These are phyloP conservation scores for Myopa tessellatipennis DNA, from an alignment of 2,888 invertebrate species.

Conservation along the genomic window DNA sequence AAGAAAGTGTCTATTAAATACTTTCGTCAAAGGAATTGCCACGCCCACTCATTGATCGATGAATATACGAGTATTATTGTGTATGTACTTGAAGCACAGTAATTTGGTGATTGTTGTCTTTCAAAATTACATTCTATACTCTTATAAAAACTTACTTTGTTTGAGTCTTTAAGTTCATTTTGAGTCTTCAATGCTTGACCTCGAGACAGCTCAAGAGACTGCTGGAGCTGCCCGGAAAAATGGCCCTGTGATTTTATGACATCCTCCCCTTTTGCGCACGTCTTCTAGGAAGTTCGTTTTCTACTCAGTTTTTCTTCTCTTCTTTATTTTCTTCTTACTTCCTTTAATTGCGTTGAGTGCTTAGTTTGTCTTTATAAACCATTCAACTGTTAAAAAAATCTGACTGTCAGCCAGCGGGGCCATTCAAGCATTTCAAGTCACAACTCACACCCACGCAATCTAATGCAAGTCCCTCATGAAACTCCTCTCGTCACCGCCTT, in stretches of 20 bases:
- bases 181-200: neutral
- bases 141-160: too few species aligned
- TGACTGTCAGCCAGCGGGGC: too few species aligned
- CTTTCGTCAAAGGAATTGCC: too few species aligned
- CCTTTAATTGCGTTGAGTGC: neutral
- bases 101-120: too few species aligned
- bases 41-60: too few species aligned
- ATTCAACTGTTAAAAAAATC: neutral
- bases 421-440: too few species aligned
- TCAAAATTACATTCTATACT: too few species aligned
- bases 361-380: neutral
- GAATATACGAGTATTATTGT: too few species aligned
- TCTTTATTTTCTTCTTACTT: neutral
- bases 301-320: neutral
- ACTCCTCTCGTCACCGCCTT: too few species aligned
- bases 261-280: neutral
- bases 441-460: neutral
- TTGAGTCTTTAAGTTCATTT: too few species aligned
- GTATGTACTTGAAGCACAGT: too few species aligned
- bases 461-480: neutral
- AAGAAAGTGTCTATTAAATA: too few species aligned
- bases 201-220: neutral
- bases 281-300: neutral
- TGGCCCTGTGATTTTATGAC: neutral
- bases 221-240: neutral